Evolutionary conservation across 2,113 vertebrate species (phyloP).

Genomic region (Isichthys henryi): DNA sequence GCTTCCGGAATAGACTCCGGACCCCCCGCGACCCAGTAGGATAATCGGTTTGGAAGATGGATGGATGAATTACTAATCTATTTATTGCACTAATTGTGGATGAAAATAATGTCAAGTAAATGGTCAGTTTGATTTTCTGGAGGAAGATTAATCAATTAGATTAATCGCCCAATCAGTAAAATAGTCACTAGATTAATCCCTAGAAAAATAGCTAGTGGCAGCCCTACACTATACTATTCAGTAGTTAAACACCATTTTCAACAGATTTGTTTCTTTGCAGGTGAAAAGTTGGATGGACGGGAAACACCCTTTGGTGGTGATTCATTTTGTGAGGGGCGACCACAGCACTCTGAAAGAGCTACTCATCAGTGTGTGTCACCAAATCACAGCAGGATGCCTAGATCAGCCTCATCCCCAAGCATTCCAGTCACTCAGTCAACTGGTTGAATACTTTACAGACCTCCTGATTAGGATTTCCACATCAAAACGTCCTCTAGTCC

Average conservation of each 20-base stretch:
- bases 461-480: slow-evolving; percentile 48
- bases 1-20: no score
- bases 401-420: neutral
- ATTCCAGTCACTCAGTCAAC: slow-evolving; percentile 29
- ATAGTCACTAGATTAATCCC: neutral
- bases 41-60: no score
- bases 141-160: no score
- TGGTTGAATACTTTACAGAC: slow-evolving; percentile 45
- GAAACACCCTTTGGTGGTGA: slow-evolving; percentile 49
- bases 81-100: no score
- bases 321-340: slow-evolving; percentile 43
- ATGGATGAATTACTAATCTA: no score
- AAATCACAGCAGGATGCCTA: slow-evolving; percentile 42
- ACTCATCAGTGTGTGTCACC: slow-evolving; percentile 50
- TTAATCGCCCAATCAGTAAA: neutral
- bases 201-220: neutral
- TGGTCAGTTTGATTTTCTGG: no score
- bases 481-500: slow-evolving; percentile 43
- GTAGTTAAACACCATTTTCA: neutral
- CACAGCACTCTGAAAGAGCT: slow-evolving; percentile 39
- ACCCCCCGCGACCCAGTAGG: no score
- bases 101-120: no score
- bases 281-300: slow-evolving; percentile 54
- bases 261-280: slow-evolving; percentile 39
- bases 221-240: neutral